Base-by-base conservation (phyloP, 2,797 vertebrate species). In the Lycodopsis pacificus region DNA sequence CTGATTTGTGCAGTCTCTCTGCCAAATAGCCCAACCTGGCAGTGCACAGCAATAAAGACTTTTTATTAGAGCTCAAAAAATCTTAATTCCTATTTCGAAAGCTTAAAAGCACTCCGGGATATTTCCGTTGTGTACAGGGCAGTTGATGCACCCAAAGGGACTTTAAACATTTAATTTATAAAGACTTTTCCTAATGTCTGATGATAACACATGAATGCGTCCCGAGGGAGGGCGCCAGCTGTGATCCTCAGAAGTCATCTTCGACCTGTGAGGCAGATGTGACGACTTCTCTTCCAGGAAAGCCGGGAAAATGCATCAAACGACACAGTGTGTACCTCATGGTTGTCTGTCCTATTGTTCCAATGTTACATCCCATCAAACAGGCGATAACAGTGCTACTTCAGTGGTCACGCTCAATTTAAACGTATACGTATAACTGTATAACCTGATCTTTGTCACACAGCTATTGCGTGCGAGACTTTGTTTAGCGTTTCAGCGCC, bases 211-310 rank as follows among this genome's bases (percentile, higher is more conserved):
- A 83, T 74, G 77, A 88, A 90, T 87, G 86, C 27, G 61, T 86
- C 91, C 85, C 71, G 32, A 57, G 89, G 88, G 86, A 86, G 70
- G 69, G 71, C 48, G 62, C 79, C 90, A 93, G 89, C 89, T 92
- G 91, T 42, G 80, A 86, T 77, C 73, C 65, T 79, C 74, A 65
- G 79, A 87, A 89, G 84, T 89, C 77, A 84, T 81, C 77, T 48
- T 54, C 63, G 79, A 88, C 91, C 87, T 83, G 87, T 77, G 42
- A 85, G 83, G 80, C 91, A 90, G 86, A 92, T 90, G 89, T 83
- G 89, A 79, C 30, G 69, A 65, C 68, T 85, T 75, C 71, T 87
- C 76, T 78, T 81, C 76, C 75, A 90, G 79, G 57, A 71, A 86
- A 80, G 66, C 32, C 0, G 56, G 66, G 69, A 54, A 54, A 65